phyloP scores from a whole-genome alignment of 2,888 invertebrate genomes.

The Apodemia duryi region DNA sequence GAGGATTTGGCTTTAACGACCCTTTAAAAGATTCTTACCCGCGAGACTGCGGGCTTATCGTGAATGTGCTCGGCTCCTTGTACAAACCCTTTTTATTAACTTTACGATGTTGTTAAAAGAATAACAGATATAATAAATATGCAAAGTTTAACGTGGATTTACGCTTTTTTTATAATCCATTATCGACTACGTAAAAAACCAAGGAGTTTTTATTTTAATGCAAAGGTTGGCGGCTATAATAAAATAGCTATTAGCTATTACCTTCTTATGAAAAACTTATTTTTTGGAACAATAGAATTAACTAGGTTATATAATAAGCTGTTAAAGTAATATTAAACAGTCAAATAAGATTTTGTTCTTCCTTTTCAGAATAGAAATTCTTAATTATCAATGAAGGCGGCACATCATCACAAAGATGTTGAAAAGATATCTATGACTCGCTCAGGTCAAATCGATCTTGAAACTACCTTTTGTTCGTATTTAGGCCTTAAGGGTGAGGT shows the following conservation, averaged over 20 bases:
- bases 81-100: slow-evolving; percentile 76
- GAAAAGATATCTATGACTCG: too few species aligned
- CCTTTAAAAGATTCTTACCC: slow-evolving; percentile 74
- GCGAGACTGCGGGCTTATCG: slow-evolving; percentile 68
- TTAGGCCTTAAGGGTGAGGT: too few species aligned
- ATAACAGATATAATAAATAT: slow-evolving; percentile 75
- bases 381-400: too few species aligned
- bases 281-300: neutral
- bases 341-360: too few species aligned
- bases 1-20: slow-evolving; percentile 68
- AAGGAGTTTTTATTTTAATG: slow-evolving; percentile 6
- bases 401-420: too few species aligned
- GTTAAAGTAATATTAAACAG: neutral
- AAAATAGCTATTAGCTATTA: neutral
- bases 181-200: slow-evolving; percentile 32
- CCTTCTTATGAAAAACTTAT: neutral
- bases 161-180: slow-evolving; percentile 52
- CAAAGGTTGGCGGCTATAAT: slow-evolving; percentile 4
- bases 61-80: slow-evolving; percentile 63
- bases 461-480: too few species aligned
- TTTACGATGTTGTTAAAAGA: slow-evolving; percentile 71
- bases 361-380: too few species aligned
- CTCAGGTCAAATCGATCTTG: too few species aligned
- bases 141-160: slow-evolving; percentile 58
- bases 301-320: neutral